These are phyloP conservation scores for Tigriopus californicus DNA, from an alignment of 2,888 invertebrate species.

Conservation along the genomic window DNA sequence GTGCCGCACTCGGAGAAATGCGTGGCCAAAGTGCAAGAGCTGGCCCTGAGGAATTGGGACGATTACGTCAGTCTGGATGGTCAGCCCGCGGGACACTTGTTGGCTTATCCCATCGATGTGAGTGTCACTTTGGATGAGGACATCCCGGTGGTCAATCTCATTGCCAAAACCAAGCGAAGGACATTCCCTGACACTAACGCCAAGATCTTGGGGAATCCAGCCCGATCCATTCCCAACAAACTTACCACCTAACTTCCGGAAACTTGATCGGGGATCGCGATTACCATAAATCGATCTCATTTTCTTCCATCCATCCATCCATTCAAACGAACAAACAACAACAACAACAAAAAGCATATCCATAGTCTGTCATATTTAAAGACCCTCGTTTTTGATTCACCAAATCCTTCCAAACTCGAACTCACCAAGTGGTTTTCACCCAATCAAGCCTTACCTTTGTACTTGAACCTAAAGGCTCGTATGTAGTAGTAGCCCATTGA, in stretches of 20 bases:
- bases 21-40: slow-evolving; percentile 16
- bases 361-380: too few species aligned
- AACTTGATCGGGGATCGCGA: background rate
- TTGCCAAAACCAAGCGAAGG: slow-evolving; percentile 16
- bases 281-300: background rate
- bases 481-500: too few species aligned
- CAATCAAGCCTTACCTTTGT: too few species aligned
- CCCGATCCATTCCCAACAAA: slow-evolving; percentile 18
- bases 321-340: background rate
- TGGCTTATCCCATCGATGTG: slow-evolving; percentile 18
- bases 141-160: slow-evolving; percentile 17
- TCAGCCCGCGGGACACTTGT: slow-evolving; percentile 16
- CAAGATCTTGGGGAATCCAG: slow-evolving; percentile 18
- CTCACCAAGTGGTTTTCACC: too few species aligned
- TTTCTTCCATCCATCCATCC: background rate
- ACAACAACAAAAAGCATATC: too few species aligned
- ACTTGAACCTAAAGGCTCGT: too few species aligned
- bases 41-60: slow-evolving; percentile 16
- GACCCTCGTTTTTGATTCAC: too few species aligned
- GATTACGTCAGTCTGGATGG: slow-evolving; percentile 12
- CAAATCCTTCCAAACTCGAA: too few species aligned
- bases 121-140: slow-evolving; percentile 4
- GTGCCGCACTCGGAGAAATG: slow-evolving; percentile 17
- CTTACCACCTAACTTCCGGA: slow-evolving; percentile 18
- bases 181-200: slow-evolving; percentile 19